A percentile compares a stretch with the other conserved stretches of the same genome.
These are phyloP conservation scores for Minunthozetes semirufus DNA, from an alignment of 2,888 invertebrate genomes.

Conservation along the genomic window DNA sequence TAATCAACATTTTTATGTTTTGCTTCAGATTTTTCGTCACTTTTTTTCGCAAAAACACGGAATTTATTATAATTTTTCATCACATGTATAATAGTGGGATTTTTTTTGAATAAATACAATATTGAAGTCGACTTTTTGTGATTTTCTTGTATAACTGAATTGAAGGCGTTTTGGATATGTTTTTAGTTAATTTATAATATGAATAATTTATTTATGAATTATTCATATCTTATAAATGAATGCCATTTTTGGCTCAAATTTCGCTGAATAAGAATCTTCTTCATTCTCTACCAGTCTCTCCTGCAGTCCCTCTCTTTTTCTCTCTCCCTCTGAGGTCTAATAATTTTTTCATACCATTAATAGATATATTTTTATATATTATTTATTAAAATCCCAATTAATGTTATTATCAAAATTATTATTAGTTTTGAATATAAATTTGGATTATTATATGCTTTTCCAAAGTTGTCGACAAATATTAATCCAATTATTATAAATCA, in stretches of 20 bases:
- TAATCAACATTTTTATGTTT: slow-evolving; percentile 8
- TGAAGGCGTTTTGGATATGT: background rate
- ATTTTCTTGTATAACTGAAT: background rate
- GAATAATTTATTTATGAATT: background rate
- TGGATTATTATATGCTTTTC: too few relatives aligned
- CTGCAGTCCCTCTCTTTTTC: too few relatives aligned
- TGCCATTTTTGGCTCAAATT: background rate
- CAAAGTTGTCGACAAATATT: background rate
- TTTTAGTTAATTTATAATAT: slow-evolving; percentile 15
- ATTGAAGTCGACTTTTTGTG: background rate
- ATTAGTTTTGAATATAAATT: background rate
- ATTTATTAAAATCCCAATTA: slow-evolving; percentile 1
- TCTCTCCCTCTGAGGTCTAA: too few relatives aligned
- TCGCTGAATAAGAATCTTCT: background rate
- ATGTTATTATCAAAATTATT: background rate
- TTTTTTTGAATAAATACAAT: background rate
- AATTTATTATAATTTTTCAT: background rate
- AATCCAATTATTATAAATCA: background rate
- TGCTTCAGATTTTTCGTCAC: background rate
- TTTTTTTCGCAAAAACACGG: too few relatives aligned
- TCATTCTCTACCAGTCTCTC: too few relatives aligned
- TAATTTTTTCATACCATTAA: background rate
- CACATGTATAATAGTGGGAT: too few relatives aligned
- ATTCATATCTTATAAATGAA: background rate
- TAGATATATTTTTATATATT: background rate